Evolutionary conservation across 2,113 vertebrate species (phyloP).

Genomic region (Odocoileus virginianus): DNA sequence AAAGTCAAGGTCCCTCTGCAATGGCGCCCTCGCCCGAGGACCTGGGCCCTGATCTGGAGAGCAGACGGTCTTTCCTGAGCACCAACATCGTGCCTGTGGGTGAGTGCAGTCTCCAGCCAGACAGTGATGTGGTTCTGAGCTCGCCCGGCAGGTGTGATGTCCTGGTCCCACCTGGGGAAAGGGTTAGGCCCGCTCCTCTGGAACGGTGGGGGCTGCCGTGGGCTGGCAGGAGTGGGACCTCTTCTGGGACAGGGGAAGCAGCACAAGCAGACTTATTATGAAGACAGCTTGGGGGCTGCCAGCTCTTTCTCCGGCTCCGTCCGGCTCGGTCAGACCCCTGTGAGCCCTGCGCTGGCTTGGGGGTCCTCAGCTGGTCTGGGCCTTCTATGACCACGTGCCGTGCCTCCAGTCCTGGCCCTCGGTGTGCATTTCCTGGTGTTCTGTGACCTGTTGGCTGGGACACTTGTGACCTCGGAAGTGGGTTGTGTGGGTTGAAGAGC

Average conservation of each 20-base stretch:
- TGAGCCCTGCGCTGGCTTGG: accelerated
- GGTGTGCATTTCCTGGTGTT: not conserved
- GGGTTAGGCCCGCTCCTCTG: not conserved
- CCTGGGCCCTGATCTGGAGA: not conserved
- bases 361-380: not conserved
- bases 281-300: not conserved
- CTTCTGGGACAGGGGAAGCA: accelerated
- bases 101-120: conserved; percentile 31
- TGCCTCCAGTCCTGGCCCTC: not conserved
- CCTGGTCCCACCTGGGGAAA: not conserved
- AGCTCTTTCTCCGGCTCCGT: accelerated
- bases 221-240: too few relatives aligned
- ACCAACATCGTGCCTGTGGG: conserved; percentile 54
- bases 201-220: not conserved
- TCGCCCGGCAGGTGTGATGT: accelerated
- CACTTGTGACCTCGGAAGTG: not conserved
- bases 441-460: not conserved
- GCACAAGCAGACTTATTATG: too few relatives aligned
- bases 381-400: accelerated
- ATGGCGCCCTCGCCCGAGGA: not conserved
- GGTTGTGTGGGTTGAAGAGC: accelerated
- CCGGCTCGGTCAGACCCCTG: accelerated
- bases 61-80: not conserved
- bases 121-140: not conserved
- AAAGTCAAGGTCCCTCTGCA: accelerated